A percentile compares a stretch with the other conserved stretches of the same genome.
phyloP scores from a whole-genome alignment of 2,113 vertebrate species.

The Pterocles orientalis region DNA sequence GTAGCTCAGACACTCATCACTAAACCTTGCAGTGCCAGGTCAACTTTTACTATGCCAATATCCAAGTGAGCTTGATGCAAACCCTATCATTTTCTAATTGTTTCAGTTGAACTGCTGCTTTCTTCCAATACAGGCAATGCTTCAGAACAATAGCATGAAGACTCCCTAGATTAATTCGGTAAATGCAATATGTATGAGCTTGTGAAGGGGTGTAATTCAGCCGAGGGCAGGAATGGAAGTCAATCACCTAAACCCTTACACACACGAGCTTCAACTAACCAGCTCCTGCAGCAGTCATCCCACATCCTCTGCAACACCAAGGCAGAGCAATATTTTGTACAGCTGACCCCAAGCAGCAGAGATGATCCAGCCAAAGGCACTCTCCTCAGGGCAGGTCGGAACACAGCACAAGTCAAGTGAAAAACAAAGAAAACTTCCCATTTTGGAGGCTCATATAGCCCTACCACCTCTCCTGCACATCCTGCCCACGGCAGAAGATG shows the following conservation, averaged over 20 bases:
- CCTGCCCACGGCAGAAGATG: not conserved
- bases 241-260: not conserved
- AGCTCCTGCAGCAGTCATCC: not conserved
- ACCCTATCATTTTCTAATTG: not conserved
- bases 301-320: fast-evolving
- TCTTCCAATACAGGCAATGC: not conserved
- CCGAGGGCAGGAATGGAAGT: not conserved
- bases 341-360: not conserved
- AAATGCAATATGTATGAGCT: not conserved
- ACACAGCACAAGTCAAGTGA: not conserved
- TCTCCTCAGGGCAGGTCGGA: fast-evolving
- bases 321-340: not conserved
- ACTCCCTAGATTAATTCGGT: fast-evolving
- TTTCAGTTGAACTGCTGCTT: not conserved
- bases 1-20: not conserved
- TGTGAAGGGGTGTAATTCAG: not conserved
- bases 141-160: not conserved
- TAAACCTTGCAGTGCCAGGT: not conserved
- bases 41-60: not conserved
- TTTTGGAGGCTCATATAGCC: not conserved
- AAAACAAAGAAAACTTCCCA: not conserved
- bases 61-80: not conserved
- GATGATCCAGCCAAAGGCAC: not conserved
- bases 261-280: not conserved
- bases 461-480: not conserved